Conservation (phyloP, 2,113 vertebrate species). For the Holacanthus passer region DNA sequence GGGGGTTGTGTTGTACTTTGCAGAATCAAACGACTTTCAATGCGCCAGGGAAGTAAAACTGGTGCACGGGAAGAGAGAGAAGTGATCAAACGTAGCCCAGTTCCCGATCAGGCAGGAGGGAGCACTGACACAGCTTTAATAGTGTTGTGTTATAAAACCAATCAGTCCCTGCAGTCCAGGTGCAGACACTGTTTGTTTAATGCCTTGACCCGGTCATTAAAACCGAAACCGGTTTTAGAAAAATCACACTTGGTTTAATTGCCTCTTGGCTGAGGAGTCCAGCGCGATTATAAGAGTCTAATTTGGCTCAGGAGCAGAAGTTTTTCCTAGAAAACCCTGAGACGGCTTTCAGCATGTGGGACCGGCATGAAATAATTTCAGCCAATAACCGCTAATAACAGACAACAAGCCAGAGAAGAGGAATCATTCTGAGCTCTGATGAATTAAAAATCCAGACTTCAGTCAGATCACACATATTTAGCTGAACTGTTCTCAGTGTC, state of each 20-base stretch:
- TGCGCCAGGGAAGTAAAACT: slow-evolving; percentile 39
- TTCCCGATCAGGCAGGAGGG: slow-evolving; percentile 45
- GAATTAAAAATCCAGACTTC: slow-evolving; percentile 31
- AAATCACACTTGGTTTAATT: slow-evolving; percentile 26
- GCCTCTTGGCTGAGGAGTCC: slow-evolving; percentile 7
- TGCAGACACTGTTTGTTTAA: slow-evolving; percentile 12
- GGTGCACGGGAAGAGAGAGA: slow-evolving; percentile 21
- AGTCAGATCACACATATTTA: slow-evolving; percentile 5
- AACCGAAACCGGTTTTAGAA: slow-evolving; percentile 14
- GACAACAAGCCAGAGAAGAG: not conserved
- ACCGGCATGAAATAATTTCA: not conserved
- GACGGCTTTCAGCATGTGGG: not conserved
- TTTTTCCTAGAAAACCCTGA: slow-evolving; percentile 12
- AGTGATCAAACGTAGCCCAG: slow-evolving; percentile 52
- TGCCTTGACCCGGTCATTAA: not conserved
- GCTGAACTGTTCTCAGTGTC: slow-evolving; percentile 36
- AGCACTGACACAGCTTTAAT: slow-evolving; percentile 22
- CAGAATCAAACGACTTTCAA: slow-evolving; percentile 53
- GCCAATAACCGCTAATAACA: not conserved
- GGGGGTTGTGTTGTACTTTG: slow-evolving; percentile 29
- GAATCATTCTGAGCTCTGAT: not conserved
- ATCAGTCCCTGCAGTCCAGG: slow-evolving; percentile 27
- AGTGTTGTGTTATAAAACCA: slow-evolving; percentile 10
- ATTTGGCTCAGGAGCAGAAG: slow-evolving; percentile 29
- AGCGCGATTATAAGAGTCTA: not conserved